A percentile compares a stretch with the other conserved stretches of the same genome.
phyloP scores from a whole-genome alignment of 2,113 vertebrate genomes.

The Phaethon lepturus region DNA sequence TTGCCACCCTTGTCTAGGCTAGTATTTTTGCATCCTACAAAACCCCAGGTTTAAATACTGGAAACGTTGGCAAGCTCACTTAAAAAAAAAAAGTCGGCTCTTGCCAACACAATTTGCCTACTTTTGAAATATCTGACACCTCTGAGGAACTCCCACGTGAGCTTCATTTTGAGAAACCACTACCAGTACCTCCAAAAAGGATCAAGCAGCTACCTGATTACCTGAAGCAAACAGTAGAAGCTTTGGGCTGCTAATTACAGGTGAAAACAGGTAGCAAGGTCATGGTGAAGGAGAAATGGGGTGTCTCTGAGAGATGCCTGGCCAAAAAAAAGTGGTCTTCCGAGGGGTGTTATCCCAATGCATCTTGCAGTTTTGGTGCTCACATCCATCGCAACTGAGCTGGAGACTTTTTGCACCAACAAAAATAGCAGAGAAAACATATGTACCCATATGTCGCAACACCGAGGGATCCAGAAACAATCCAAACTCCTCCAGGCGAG shows the following conservation, averaged over 20 bases:
- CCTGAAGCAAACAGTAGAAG: background rate
- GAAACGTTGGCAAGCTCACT: slow-evolving; percentile 5
- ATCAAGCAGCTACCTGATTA: background rate
- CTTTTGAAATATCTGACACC: slow-evolving; percentile 35
- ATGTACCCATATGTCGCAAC: background rate
- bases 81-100: background rate
- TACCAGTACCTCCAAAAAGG: background rate
- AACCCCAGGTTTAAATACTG: background rate
- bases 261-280: background rate
- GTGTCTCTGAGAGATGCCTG: background rate
- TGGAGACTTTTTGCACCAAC: background rate
- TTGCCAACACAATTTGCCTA: slow-evolving; percentile 19
- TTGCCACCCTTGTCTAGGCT: slow-evolving; percentile 7
- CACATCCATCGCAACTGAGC: background rate
- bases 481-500: background rate
- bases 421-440: background rate
- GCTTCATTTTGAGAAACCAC: slow-evolving; percentile 4
- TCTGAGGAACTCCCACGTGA: background rate
- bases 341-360: background rate
- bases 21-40: slow-evolving; percentile 6
- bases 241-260: background rate
- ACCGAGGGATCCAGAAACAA: background rate
- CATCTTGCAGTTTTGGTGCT: background rate
- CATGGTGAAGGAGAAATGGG: background rate
- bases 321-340: background rate